A percentile compares a stretch with the other conserved stretches of the same genome.
Conservation (phyloP, 2,797 vertebrate genomes). For the Sphenodon punctatus region DNA sequence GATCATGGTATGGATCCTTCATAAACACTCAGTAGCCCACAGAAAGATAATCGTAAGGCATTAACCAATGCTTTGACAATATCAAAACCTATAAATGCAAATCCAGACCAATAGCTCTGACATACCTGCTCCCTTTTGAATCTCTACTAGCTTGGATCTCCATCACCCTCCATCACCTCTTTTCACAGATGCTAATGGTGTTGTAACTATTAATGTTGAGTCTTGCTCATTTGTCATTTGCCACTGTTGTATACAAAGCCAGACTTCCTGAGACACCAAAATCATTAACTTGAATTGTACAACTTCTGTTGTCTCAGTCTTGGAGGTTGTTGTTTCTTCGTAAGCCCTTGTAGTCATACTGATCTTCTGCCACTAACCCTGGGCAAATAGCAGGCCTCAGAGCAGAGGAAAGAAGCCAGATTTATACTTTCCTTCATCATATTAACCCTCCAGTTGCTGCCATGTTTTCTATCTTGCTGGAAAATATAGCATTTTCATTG, state of each 20-base stretch:
- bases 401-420: neutral
- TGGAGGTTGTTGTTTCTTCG: neutral
- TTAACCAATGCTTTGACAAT: no score
- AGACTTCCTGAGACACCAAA: neutral
- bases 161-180: neutral
- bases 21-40: no score
- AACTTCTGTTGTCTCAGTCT: neutral
- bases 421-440: neutral
- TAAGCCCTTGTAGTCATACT: neutral
- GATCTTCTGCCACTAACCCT: neutral
- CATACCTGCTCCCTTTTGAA: accelerated
- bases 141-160: neutral
- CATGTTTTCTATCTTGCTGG: neutral
- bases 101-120: neutral
- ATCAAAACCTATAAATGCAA: no score
- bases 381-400: neutral
- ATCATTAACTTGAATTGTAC: neutral
- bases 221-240: conserved; percentile 19
- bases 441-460: neutral
- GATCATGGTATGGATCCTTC: no score
- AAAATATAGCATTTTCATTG: neutral
- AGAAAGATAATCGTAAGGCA: no score
- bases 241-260: neutral
- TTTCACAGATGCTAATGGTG: accelerated
- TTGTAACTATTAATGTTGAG: neutral